Conservation (phyloP, 2,797 vertebrate species). For the Sparidentex hasta region DNA sequence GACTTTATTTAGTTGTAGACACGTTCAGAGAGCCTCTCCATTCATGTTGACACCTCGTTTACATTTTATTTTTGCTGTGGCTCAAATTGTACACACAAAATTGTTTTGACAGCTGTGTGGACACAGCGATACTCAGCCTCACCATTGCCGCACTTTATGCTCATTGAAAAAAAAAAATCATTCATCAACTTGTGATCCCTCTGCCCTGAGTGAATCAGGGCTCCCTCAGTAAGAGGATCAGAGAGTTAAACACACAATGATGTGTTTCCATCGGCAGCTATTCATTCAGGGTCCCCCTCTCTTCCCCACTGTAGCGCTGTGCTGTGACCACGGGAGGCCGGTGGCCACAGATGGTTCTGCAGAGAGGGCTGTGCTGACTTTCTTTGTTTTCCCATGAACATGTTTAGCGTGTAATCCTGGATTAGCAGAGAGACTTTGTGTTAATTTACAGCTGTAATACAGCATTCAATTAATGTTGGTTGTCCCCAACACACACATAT, state of each 20-base stretch:
- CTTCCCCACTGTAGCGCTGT: constrained; percentile 71
- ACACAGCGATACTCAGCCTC: background rate
- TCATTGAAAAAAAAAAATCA: constrained; percentile 9
- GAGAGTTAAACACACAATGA: constrained; percentile 81
- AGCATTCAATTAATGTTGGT: constrained; percentile 84
- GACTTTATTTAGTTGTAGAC: background rate
- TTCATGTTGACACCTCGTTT: constrained; percentile 1
- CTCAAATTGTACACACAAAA: constrained; percentile 26
- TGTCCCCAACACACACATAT: constrained; percentile 73
- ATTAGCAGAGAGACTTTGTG: constrained; percentile 91
- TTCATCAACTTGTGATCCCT: constrained; percentile 49
- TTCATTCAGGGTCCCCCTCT: constrained; percentile 73
- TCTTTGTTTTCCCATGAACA: constrained; percentile 91
- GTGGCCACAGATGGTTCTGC: constrained; percentile 84
- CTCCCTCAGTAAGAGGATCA: constrained; percentile 73
- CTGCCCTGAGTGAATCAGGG: constrained; percentile 39
- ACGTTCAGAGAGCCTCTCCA: constrained; percentile 1
- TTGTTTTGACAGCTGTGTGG: constrained; percentile 16
- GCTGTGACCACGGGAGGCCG: constrained; percentile 64
- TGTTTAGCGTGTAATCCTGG: constrained; percentile 93
- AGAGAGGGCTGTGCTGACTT: constrained; percentile 82
- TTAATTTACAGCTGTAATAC: constrained; percentile 90
- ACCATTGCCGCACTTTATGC: constrained; percentile 11
- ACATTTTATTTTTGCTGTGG: constrained; percentile 23
- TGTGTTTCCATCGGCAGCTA: constrained; percentile 72